A percentile compares a stretch with the other conserved stretches of the same genome.
Evolutionary conservation across 2,797 vertebrate genomes (phyloP).

Genomic region (Cetoscarus ocellatus): DNA sequence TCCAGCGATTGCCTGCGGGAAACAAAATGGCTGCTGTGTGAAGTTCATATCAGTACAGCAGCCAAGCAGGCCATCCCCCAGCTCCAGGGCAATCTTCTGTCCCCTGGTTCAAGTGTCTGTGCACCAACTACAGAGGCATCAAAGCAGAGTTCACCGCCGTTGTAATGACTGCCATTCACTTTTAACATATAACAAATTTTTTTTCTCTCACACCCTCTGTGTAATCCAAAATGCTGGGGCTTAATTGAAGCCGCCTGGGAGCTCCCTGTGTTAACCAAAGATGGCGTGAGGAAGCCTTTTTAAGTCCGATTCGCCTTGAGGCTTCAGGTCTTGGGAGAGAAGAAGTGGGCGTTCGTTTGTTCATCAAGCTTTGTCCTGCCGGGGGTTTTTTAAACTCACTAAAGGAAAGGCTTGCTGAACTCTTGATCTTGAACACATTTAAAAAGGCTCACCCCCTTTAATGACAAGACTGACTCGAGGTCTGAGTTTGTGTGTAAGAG

Average conservation of each 20-base stretch:
- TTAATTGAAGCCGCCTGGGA: conserved; percentile 67
- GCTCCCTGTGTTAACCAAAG: conserved; percentile 63
- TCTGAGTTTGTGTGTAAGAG: conserved; percentile 27
- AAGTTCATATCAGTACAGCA: conserved; percentile 50
- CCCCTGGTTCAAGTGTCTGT: conserved; percentile 50
- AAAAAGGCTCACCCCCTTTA: conserved; percentile 70
- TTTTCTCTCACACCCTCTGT: conserved; percentile 39
- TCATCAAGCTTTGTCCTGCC: conserved; percentile 69
- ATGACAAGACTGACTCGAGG: conserved; percentile 59
- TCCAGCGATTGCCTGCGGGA: conserved; percentile 47
- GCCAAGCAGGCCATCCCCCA: conserved; percentile 30
- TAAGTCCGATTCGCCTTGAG: conserved; percentile 67
- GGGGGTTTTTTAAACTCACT: conserved; percentile 41
- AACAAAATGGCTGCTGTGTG: conserved; percentile 52
- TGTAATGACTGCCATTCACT: conserved; percentile 32
- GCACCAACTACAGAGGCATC: conserved; percentile 51
- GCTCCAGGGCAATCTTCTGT: conserved; percentile 43
- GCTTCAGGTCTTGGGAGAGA: conserved; percentile 67
- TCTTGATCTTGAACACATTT: conserved; percentile 69
- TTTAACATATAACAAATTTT: conserved; percentile 43
- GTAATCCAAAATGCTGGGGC: conserved; percentile 59
- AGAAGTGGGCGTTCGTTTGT: conserved; percentile 73
- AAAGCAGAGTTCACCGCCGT: conserved; percentile 47
- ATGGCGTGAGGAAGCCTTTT: conserved; percentile 65
- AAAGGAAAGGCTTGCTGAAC: conserved; percentile 65